A percentile compares a stretch with the other conserved stretches of the same genome.
These are phyloP conservation scores for Myotis myotis DNA, from an alignment of 2,797 vertebrate genomes.

Conservation along the genomic window DNA sequence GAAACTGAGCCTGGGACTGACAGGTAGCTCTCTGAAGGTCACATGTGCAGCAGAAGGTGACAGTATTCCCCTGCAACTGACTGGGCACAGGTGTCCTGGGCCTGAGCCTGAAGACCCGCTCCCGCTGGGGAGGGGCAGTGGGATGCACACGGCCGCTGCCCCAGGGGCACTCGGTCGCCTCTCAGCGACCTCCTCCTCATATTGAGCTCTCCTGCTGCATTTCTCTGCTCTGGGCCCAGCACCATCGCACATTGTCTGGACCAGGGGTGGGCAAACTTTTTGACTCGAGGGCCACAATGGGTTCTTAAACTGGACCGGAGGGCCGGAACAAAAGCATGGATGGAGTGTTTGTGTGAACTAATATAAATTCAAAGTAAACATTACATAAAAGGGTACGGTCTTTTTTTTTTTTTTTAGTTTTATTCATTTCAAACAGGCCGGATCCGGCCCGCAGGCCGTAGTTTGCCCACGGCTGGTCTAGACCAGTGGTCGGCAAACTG, in stretches of 20 bases:
- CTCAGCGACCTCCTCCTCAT: neutral
- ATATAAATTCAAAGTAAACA: too few relatives aligned
- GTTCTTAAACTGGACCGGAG: too few relatives aligned
- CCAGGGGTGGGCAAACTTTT: too few relatives aligned
- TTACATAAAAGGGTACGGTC: too few relatives aligned
- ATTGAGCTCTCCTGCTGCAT: neutral
- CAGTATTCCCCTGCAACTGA: neutral
- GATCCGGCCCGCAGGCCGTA: too few relatives aligned
- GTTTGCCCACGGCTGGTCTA: neutral
- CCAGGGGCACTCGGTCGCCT: rapidly evolving
- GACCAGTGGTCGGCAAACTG: neutral
- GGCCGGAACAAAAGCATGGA: too few relatives aligned
- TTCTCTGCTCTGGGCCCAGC: neutral
- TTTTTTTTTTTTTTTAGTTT: too few relatives aligned
- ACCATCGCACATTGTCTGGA: rapidly evolving
- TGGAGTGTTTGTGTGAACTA: too few relatives aligned
- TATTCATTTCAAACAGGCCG: too few relatives aligned
- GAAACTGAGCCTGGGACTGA: neutral
- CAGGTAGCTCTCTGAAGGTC: neutral
- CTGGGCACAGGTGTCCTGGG: neutral
- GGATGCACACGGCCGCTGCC: rapidly evolving
- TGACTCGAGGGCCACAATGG: too few relatives aligned
- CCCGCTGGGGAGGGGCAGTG: neutral
- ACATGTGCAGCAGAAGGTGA: neutral
- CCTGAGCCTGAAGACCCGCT: too few relatives aligned